These are phyloP conservation scores for Eubasilissa splendida DNA, from an alignment of 2,888 invertebrate species.

Conservation along the genomic window DNA sequence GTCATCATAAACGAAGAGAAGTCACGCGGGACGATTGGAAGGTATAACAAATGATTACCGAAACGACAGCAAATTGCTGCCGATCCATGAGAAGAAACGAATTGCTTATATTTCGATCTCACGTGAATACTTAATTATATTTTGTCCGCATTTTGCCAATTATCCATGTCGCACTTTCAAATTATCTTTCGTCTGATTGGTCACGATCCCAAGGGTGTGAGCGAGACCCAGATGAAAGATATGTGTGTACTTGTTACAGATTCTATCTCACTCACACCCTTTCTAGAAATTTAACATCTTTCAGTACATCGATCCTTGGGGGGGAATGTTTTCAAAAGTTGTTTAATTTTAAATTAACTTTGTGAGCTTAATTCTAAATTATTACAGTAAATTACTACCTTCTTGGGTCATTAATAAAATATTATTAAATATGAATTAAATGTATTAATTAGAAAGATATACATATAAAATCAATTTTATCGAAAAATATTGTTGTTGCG, in stretches of 20 bases:
- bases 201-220: conserved; percentile 23
- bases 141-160: conserved; percentile 33
- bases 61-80: no score
- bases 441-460: no score
- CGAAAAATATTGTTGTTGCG: no score
- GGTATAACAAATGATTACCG: no score
- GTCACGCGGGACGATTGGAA: no score
- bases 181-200: conserved; percentile 41
- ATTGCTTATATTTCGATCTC: background rate
- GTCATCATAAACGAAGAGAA: no score
- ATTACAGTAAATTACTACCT: no score
- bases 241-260: conserved; percentile 35
- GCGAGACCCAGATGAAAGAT: conserved; percentile 32
- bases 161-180: conserved; percentile 40
- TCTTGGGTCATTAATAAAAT: no score
- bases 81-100: no score
- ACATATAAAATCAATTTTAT: no score
- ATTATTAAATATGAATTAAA: no score
- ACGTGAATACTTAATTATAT: conserved; percentile 26
- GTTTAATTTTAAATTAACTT: background rate
- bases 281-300: conserved; percentile 47
- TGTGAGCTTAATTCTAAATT: no score
- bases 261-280: conserved; percentile 39
- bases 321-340: conserved; percentile 2
- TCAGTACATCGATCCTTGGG: conserved; percentile 44